Evolutionary conservation across 2,113 vertebrate species (phyloP), one percentile per base, ranked within the genome.

Genomic region (Lepidothrix coronata): DNA sequence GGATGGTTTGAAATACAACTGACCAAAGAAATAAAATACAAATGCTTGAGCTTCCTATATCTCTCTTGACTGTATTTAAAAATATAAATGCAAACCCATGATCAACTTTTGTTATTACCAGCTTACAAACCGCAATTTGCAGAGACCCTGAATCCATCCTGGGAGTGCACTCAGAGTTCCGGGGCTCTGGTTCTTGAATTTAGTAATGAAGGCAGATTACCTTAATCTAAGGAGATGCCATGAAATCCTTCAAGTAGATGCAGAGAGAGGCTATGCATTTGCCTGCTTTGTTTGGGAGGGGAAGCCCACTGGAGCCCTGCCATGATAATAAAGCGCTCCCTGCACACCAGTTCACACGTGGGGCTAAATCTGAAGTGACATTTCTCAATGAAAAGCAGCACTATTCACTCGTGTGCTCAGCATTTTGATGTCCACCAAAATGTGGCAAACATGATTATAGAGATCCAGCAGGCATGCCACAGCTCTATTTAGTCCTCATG

Each of bases 211-310:
- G 91, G 83, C 46, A 92, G 82, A 92, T 95, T 96, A 97, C 65
- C 91, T 82, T 97, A 96, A 97, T 95, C 48, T 85, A 93, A 97
- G 82, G 83, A 89, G 97, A 96, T 21, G 54, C 95, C 96, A 95
- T 95, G 94, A 96, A 97, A 96, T 96, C 92, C 86, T 88, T 70
- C 61, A 81, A 86, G 49, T 37, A 55, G 71, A 57, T 44, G 74
- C 82, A 86, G 73, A 70, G 18, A 39, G 63, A 39, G 35, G 83
- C 37, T 13, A 41, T 0, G 20, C 91, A 41, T 79, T 80, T 46
- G 79, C 65, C 68, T 31, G 78, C 93, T 88, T 84, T 96, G 83
- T 93, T 88, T 27, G 57, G 77, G 80, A 91, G 85, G 55, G 91
- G 85, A 92, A 93, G 88, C 71, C 85, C 90, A 54, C 70, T 75